Evolutionary conservation across 2,113 vertebrate species (phyloP), one percentile per base, ranked within the genome.

Genomic region (Oxygymnocypris stewartii): DNA sequence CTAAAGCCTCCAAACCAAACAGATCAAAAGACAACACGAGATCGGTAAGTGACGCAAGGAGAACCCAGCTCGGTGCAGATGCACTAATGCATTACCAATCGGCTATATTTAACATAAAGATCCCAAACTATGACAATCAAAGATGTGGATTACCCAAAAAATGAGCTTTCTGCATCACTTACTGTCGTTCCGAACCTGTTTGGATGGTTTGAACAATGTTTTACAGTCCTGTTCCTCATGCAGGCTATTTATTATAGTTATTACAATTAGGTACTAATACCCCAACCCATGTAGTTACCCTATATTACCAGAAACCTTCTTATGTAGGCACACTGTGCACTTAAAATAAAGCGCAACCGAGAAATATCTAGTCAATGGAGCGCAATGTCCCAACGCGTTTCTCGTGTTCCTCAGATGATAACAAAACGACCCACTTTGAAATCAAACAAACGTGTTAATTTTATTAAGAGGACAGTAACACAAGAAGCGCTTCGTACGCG

Each of bases 1-100:
- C 59, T 78, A 61, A 85, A 63, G 75, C 67, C 79, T 85, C 63
- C 88, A 89, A 87, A 88, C 79, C 79, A 90, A 90, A 86, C 85
- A n/a, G n/a, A n/a, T n/a, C n/a, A n/a, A n/a, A 79, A 77, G 67
- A 79, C 78, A 86, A 79, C 90, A 84, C 82, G 11, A 65, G 84
- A 76, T 77, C 85, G 67, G 88, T 77, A 87, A 88, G 89, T 67
- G 85, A n/a, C n/a, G n/a, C n/a, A n/a, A n/a, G n/a, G n/a, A 13
- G 31, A 13, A 13, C 7, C 12, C 63, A 65, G 28, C 4, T 1
- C 13, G 61, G 11, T 6, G n/a, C 23, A 63, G 61, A 63, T 63
- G 61, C 61, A 7, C 61, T n/a, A n/a, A n/a, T n/a, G n/a, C n/a
- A n/a, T 3, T 12, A 4, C 23, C 10, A 25, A 2, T 10, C 20